Evolutionary conservation across 2,113 vertebrate genomes (phyloP).

Genomic region (Pavo muticus): DNA sequence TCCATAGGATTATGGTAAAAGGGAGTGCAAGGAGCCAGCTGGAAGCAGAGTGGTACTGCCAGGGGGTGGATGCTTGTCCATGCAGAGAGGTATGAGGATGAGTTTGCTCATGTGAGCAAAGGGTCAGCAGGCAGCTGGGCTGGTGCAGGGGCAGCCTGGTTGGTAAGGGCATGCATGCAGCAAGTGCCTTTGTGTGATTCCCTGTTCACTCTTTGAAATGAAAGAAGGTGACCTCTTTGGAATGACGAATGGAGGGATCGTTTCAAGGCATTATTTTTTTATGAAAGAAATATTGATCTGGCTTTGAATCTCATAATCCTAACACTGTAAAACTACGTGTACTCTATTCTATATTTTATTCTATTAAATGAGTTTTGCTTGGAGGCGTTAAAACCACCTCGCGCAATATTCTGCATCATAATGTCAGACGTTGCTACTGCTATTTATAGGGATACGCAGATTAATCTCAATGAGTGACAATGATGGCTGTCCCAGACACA

Average conservation of each 20-base stretch:
- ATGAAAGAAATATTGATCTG: slow-evolving; percentile 67
- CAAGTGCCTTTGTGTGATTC: neutral
- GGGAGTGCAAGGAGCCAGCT: neutral
- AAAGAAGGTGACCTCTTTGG: slow-evolving; percentile 59
- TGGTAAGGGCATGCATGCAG: neutral
- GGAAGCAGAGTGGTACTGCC: neutral
- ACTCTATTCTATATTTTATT: neutral
- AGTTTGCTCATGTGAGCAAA: neutral
- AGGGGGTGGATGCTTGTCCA: neutral
- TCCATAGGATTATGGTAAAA: neutral
- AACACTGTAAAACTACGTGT: slow-evolving; percentile 21
- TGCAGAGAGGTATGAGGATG: neutral
- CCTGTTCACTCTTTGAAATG: neutral
- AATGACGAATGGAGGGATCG: slow-evolving; percentile 51
- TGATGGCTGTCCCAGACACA: slow-evolving; percentile 18
- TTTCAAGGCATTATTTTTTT: slow-evolving; percentile 52
- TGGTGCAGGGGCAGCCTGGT: neutral
- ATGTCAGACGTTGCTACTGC: slow-evolving; percentile 55
- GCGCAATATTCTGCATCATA: neutral
- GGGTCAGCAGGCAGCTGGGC: neutral
- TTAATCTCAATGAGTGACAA: slow-evolving; percentile 53
- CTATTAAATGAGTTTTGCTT: slow-evolving; percentile 41
- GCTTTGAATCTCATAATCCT: slow-evolving; percentile 28
- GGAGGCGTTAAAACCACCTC: slow-evolving; percentile 10
- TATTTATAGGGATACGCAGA: slow-evolving; percentile 54